Evolutionary conservation across 2,888 invertebrate genomes (phyloP), one percentile per base, ranked within the genome.

Genomic region (Celastrina argiolus): DNA sequence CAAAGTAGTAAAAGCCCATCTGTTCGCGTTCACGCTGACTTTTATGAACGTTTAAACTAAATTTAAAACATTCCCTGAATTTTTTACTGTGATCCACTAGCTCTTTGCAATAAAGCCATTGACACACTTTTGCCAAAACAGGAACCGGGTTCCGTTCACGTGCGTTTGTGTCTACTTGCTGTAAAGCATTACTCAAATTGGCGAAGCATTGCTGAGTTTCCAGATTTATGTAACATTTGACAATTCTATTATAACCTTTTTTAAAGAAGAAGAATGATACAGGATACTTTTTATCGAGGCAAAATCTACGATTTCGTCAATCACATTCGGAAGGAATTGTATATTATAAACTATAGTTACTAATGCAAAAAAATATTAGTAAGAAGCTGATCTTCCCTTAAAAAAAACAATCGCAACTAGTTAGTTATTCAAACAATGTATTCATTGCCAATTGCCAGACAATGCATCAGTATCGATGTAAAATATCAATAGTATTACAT

Each of bases 401-500:
- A n/a, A n/a, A n/a, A n/a, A 16, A 42, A 42, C 42, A 45, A 45
- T 18, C 3, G 18, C 45, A 16, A 45, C 16, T 16, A 8, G 12
- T 5, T 51, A 22, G 10, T 12, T 10, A 36, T 36, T 36, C 2
- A 1, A 36, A 51, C 51, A 26, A 51, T 51, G 26, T 51, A 51
- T 36, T 12, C 36, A 36, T 36, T 12, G 10, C 4, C 51, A 26
- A 36, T 36, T 12, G 10, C 4, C 51, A 26, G 51, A 22, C 51
- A 51, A 45, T 10, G 51, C 51, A 22, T 51, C 22, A 51, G 51
- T 51, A 51, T 31, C 45, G 26, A 31, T 26, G 2, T 10, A 59
- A 65, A 51, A 51, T 64, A 69, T 59, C 68, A 71, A 70, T 71
- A 69, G 70, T 66, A 72, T 69, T 72, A 72, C 74, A 81, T 79